These are phyloP conservation scores for Rhynchotus rufescens DNA, from an alignment of 2,797 vertebrate species.

Conservation along the genomic window DNA sequence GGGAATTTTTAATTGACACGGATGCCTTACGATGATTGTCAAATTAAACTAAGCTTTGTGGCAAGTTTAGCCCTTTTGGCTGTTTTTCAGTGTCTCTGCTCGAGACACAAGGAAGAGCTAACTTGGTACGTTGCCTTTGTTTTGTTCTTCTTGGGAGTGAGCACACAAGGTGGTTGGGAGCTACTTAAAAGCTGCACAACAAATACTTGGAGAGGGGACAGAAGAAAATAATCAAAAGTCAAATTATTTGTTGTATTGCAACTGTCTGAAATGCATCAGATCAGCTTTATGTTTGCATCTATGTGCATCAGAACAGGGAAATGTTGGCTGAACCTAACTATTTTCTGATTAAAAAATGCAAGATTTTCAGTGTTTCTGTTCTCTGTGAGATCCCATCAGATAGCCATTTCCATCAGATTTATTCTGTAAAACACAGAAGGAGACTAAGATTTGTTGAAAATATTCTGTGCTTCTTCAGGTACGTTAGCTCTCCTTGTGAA, in stretches of 20 bases:
- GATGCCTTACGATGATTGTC: conserved; percentile 75
- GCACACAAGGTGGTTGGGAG: not conserved
- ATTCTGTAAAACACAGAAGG: not conserved
- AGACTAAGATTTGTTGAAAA: not conserved
- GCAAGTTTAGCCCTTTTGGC: conserved; percentile 23
- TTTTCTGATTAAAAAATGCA: not conserved
- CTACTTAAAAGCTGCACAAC: not conserved
- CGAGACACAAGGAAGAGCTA: not conserved
- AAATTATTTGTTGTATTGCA: not conserved
- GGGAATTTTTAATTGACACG: conserved; percentile 69
- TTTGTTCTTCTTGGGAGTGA: not conserved
- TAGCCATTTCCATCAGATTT: not conserved
- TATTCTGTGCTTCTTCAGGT: not conserved
- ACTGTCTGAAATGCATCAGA: not conserved
- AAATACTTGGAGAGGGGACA: not conserved
- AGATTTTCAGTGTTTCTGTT: not conserved
- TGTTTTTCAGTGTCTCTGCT: not conserved
- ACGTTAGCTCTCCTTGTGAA: not conserved
- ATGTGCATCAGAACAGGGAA: not conserved
- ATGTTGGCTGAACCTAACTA: not conserved
- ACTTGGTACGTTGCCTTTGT: not conserved
- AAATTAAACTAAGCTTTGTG: conserved; percentile 71
- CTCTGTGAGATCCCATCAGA: not conserved
- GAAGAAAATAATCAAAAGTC: conserved; percentile 7
- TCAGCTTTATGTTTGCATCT: not conserved